Evolutionary conservation across 1,140 invertebrate genomes (phyloP).

Genomic region (Brachionus asplanchnoidis): DNA sequence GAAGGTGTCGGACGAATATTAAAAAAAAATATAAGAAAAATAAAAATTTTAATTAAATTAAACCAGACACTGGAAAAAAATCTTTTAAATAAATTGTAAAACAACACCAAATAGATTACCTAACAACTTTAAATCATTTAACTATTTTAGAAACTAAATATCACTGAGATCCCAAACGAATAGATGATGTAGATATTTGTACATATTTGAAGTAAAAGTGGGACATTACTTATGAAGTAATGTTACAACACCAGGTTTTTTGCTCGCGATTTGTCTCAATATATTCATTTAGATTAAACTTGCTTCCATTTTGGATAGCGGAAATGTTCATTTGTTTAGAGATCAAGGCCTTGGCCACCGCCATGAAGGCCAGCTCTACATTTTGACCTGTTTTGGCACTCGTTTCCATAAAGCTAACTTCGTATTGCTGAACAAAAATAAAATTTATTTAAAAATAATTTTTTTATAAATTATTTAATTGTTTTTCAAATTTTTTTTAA

Average conservation of each 20-base stretch:
- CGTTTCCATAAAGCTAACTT: conserved; percentile 61
- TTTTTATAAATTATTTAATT: no score
- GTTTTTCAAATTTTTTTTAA: no score
- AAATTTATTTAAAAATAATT: neutral
- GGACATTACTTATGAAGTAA: neutral
- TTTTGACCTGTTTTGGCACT: conserved; percentile 61
- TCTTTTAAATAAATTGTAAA: neutral
- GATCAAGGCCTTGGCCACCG: conserved; percentile 56
- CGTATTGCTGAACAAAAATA: conserved; percentile 55
- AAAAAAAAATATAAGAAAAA: neutral
- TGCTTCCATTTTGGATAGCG: conserved; percentile 11
- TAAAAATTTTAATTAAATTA: neutral
- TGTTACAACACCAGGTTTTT: conserved; percentile 40
- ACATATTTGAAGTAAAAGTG: neutral
- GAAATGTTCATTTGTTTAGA: conserved; percentile 28
- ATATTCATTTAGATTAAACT: conserved; percentile 40
- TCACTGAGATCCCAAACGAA: neutral
- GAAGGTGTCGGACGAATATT: neutral
- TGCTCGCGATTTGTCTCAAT: conserved; percentile 35
- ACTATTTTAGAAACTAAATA: neutral
- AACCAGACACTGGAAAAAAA: neutral
- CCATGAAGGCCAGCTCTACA: conserved; percentile 61
- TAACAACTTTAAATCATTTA: neutral
- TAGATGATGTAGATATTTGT: neutral
- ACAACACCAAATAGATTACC: neutral